A percentile compares a stretch with the other conserved stretches of the same genome.
Evolutionary conservation across 2,888 invertebrate species (phyloP).

Genomic region (Orthosia gracilis): DNA sequence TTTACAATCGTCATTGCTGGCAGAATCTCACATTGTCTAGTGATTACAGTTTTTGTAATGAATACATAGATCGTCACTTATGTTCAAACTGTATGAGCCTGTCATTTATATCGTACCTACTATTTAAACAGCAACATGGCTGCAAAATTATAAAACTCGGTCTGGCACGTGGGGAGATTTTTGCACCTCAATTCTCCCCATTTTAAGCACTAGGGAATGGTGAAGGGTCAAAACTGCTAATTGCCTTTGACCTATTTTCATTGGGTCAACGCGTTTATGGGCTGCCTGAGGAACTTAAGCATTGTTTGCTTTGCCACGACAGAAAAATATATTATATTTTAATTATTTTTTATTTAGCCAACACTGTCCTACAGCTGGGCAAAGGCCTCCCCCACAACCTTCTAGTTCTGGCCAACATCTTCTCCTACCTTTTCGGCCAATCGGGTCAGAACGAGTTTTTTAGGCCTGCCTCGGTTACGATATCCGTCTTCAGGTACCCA

Average conservation of each 20-base stretch:
- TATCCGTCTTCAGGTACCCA: too few species aligned
- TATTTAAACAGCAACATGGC: background rate
- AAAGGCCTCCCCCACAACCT: too few species aligned
- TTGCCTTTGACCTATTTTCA: conserved; percentile 36
- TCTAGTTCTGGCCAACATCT: too few species aligned
- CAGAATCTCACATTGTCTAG: too few species aligned
- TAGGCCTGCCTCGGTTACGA: too few species aligned
- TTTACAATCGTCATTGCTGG: too few species aligned
- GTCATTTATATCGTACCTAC: background rate
- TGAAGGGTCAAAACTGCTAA: conserved; percentile 18
- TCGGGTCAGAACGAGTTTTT: too few species aligned
- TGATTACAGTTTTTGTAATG: too few species aligned
- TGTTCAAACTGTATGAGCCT: background rate
- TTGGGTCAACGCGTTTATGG: conserved; percentile 11
- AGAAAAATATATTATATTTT: background rate
- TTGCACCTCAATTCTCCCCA: background rate
- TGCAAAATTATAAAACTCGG: background rate
- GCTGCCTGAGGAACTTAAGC: background rate
- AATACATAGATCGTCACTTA: too few species aligned
- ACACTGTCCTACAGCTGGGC: too few species aligned
- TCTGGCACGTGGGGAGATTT: background rate
- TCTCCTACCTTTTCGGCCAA: too few species aligned
- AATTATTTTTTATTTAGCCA: too few species aligned
- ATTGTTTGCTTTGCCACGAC: background rate
- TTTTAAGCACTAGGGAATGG: conserved; percentile 1